These are phyloP conservation scores for Globia sparganii DNA, from an alignment of 2,888 invertebrate genomes.

Conservation along the genomic window DNA sequence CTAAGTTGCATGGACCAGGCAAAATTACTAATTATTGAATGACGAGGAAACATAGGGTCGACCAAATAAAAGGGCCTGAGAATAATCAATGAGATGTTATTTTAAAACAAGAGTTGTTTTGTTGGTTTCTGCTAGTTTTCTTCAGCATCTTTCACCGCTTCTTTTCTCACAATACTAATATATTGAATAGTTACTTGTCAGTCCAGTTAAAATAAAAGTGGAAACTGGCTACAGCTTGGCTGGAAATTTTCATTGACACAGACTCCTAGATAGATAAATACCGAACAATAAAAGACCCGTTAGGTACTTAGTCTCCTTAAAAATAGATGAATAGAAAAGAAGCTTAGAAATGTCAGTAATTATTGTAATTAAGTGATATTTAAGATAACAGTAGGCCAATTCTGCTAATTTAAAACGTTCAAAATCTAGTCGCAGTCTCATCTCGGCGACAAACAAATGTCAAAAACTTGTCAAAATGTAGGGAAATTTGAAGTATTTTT, in stretches of 20 bases:
- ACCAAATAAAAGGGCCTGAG: not conserved
- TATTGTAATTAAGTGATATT: slow-evolving; percentile 24
- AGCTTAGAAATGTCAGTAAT: slow-evolving; percentile 28
- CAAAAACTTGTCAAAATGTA: too few species aligned
- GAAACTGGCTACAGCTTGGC: not conserved
- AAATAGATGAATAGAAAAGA: slow-evolving; percentile 9
- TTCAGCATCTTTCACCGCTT: not conserved
- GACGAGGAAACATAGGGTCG: slow-evolving; percentile 6
- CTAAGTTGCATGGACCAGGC: slow-evolving; percentile 34
- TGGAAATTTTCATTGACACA: not conserved
- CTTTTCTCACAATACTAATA: not conserved
- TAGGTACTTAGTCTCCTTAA: not conserved
- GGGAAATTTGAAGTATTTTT: too few species aligned
- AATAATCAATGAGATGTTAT: not conserved
- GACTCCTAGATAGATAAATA: slow-evolving; percentile 11
- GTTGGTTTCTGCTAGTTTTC: not conserved
- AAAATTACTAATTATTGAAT: slow-evolving; percentile 59
- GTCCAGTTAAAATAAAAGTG: not conserved
- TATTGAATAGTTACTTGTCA: too few species aligned
- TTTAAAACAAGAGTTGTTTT: not conserved
- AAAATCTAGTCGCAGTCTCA: too few species aligned
- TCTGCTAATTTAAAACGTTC: too few species aligned
- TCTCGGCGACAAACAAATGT: too few species aligned
- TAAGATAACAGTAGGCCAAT: slow-evolving; percentile 51
- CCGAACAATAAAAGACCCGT: not conserved